Base-by-base conservation (phyloP, 2,113 vertebrate species). In the Pollachius pollachius region DNA sequence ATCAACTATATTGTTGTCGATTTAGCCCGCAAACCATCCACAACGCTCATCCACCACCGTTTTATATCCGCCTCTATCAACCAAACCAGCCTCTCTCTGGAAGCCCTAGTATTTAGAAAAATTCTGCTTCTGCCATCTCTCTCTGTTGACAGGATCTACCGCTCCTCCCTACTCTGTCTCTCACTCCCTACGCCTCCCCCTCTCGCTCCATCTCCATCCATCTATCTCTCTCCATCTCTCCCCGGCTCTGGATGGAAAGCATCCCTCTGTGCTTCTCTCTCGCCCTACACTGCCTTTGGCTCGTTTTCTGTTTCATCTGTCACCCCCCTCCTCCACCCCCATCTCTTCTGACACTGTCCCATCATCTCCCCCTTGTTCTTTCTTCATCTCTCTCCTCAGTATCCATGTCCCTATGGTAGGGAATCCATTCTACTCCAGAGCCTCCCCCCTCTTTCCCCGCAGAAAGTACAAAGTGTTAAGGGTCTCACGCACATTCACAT, bases 401-500 rank as follows among this genome's bases (percentile, higher is more conserved):
- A 48, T 48, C 41, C 41, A 48, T 48, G 41, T 48, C 41, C 30
- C 30, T 48, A 6, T 48, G 8, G 8, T 48, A 13, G 41, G 11
- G 41, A 13, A 48, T 48, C 41, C 8, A 9, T 48, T 48, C 41
- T 13, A 9, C 41, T 48, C 41, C 8, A 48, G 12, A 48, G 12
- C 41, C 11, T 48, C 12, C 41, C 41, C 12, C 41, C 9, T 13
- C 41, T 48, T 12, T 48, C 41, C 41, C 41, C 41, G 9, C 41
- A 13, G 41, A 48, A 48, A 48, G 41, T 13, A 48, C 12, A 48
- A 48, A 48, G 41, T 48, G 41, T 48, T 48, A 48, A 48, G 11
- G 77, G 73, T 63, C 61, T 67, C 73, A 64, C 62, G n/a, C 15
- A 64, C 62, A 27, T 62, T n/a, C 62, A 64, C 62, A 37, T 4